Evolutionary conservation across 2,888 invertebrate species (phyloP), one percentile per base, ranked within the genome.

Genomic region (Ormyrus pomaceus): DNA sequence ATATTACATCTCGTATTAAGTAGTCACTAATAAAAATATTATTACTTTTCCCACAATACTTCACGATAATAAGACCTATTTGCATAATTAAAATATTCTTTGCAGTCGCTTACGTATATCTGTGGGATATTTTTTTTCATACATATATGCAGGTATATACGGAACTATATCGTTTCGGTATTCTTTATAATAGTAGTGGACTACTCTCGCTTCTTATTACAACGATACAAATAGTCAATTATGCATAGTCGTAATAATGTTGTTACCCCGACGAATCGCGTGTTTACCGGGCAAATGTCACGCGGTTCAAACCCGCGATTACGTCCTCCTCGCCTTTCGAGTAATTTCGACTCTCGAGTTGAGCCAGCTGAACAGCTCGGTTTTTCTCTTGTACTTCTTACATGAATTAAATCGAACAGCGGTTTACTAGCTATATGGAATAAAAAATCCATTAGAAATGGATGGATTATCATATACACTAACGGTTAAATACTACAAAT

Each of bases 11-110:
- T 84, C 81, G 78, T 82, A 84, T 84, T 85, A 79, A 59, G 51
- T 70, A 53, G 53, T 59, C n/a, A 80, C 86, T 89, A 87, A 89
- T 86, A 89, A 88, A 88, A 88, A 88, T 88, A 87, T 86, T 85
- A 86, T 81, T 87, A 86, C 87, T 84, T 84, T 86, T 85, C 83
- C 34, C 34, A 34, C 82, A 79, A 85, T 80, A 79, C 74, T 58
- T 64, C 61, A 64, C 53, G 69, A 66, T 69, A 71, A 79, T 73
- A 8, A 84, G 85, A 34, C 84, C 82, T 81, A 75, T 83, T 56
- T 78, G 68, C 82, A 84, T 85, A 86, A 85, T 83, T 86, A 86
- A 87, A 87, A 87, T 86, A 87, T 84, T 83, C 66, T 85, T 84
- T 84, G 80, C 84, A 85, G 83, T 85, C 83, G 77, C 83, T 83